Evolutionary conservation across 2,797 vertebrate species (phyloP).

Genomic region (Odontamblyopus lacepedii): DNA sequence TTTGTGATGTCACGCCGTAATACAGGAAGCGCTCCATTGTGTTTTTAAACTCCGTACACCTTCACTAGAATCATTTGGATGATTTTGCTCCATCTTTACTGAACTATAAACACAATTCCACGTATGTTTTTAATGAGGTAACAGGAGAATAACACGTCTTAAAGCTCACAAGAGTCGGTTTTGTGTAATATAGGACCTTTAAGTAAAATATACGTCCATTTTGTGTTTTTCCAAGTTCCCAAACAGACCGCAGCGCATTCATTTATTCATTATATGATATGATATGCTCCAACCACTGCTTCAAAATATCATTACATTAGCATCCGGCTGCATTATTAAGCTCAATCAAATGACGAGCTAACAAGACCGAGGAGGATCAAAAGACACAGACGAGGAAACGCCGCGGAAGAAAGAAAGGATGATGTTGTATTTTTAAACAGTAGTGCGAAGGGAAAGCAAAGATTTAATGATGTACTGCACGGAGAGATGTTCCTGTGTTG

Average conservation of each 20-base stretch:
- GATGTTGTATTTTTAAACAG: slow-evolving; percentile 5
- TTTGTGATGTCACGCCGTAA: too few relatives aligned
- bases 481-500: neutral
- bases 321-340: slow-evolving; percentile 3
- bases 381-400: neutral
- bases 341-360: neutral
- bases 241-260: neutral
- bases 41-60: too few relatives aligned
- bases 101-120: too few relatives aligned
- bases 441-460: neutral
- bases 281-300: neutral
- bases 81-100: too few relatives aligned
- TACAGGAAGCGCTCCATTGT: too few relatives aligned
- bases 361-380: slow-evolving; percentile 1
- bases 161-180: too few relatives aligned
- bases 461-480: slow-evolving; percentile 8
- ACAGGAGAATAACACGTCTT: too few relatives aligned
- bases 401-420: neutral
- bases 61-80: too few relatives aligned
- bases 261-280: neutral
- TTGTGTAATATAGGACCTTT: too few relatives aligned
- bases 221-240: neutral
- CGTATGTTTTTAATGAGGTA: too few relatives aligned
- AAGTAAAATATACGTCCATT: neutral
- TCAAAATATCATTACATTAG: neutral